Evolutionary conservation across 2,888 invertebrate species (phyloP).

Genomic region (Caradrina kadenii): DNA sequence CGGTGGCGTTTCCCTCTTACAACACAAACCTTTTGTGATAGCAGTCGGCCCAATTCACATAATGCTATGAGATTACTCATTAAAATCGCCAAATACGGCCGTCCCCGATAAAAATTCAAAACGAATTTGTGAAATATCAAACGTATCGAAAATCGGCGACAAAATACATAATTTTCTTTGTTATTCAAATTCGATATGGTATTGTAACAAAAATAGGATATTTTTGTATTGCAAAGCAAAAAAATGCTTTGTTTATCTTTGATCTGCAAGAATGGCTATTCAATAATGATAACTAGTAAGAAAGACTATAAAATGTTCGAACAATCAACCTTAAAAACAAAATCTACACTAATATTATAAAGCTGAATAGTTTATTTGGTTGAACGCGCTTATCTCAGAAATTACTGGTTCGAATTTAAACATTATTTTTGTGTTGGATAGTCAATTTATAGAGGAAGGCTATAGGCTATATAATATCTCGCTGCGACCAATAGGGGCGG

Average conservation of each 20-base stretch:
- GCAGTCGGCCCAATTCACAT: slow-evolving; percentile 65
- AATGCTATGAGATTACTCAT: slow-evolving; percentile 76
- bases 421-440: too few relatives aligned
- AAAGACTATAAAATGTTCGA: background rate
- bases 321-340: background rate
- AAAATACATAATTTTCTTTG: slow-evolving; percentile 34
- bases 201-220: slow-evolving; percentile 7
- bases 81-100: slow-evolving; percentile 65
- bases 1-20: slow-evolving; percentile 69
- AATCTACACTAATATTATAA: too few relatives aligned
- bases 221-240: background rate
- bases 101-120: slow-evolving; percentile 41
- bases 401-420: too few relatives aligned
- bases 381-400: too few relatives aligned
- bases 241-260: slow-evolving; percentile 8
- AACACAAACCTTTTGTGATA: slow-evolving; percentile 77
- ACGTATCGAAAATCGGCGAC: slow-evolving; percentile 31
- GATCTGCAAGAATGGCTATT: background rate
- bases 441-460: too few relatives aligned
- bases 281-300: background rate
- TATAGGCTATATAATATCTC: too few relatives aligned
- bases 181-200: slow-evolving; percentile 27
- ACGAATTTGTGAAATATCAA: slow-evolving; percentile 44
- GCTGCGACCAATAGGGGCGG: too few relatives aligned
- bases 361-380: too few relatives aligned